Base-by-base conservation (phyloP, 2,888 invertebrate genomes). In the Spodoptera picta region DNA sequence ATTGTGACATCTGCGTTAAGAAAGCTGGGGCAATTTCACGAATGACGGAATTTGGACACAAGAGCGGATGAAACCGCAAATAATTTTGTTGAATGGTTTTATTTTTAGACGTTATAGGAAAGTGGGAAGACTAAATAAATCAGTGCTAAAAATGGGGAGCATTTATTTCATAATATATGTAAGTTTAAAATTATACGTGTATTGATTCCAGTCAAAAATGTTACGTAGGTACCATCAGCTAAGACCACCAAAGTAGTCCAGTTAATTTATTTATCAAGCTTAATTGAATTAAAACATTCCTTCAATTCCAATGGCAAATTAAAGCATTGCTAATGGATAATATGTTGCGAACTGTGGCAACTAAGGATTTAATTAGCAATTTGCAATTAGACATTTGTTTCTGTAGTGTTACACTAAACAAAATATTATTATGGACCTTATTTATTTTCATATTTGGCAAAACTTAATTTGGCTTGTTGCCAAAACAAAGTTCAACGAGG, bases 1-100 rank as follows among this genome's bases (percentile, higher is more conserved):
- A 51, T 76, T 77, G 64, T 66, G 65, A 55, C 52, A 65, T 62
- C 51, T 56, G 36, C 42, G 52, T 61, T 63, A 68, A 47, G 60
- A 65, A 65, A 75, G 63, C 56, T 44, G 42, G 57, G n/a, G 48
- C 24, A 50, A 72, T 72, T 62, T 63, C 43, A 63, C 62, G 51
- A 65, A 59, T 49, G 14, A 48, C 43, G 23, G 47, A 11, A 23
- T 69, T 69, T 59, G 58, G 58, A 60, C 52, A 50, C 43, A 44
- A 58, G 31, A 43, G 49, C 48, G 49, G 45, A 43, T 49, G 10
- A 19, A 45, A 59, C 45, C 46, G 46, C 43, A 52, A 73, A 49
- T 49, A 19, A 49, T 11, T 55, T 45, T 31, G 42, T 36, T 36
- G 53, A 27, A 47, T 23, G 4, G 45, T 48, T 45, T 36, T 36